These are phyloP conservation scores for Lepidurus packardi DNA, from an alignment of 1,140 invertebrate species.

Conservation along the genomic window DNA sequence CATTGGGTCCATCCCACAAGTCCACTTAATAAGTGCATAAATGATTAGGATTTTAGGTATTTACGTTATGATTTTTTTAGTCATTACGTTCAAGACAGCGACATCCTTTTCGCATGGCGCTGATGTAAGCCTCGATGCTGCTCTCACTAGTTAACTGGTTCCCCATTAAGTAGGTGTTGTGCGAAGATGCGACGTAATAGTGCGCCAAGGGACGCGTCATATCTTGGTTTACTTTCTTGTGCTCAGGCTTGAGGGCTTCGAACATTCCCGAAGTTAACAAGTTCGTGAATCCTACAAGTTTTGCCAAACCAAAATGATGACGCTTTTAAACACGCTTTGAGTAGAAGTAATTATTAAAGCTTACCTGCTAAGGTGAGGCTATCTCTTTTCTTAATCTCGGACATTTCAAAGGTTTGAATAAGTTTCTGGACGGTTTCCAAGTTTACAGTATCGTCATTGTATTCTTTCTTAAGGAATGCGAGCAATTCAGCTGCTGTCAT, in stretches of 20 bases:
- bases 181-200: slow-evolving; percentile 61
- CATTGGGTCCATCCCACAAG: slow-evolving; percentile 55
- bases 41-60: not conserved
- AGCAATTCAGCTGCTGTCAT: slow-evolving; percentile 37
- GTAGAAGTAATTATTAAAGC: not conserved
- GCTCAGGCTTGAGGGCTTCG: slow-evolving; percentile 44
- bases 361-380: not conserved
- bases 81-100: slow-evolving; percentile 50
- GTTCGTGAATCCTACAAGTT: slow-evolving; percentile 44
- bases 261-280: slow-evolving; percentile 45
- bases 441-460: slow-evolving; percentile 40
- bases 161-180: slow-evolving; percentile 58
- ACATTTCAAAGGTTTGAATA: slow-evolving; percentile 45
- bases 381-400: slow-evolving; percentile 35
- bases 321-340: not conserved
- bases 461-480: slow-evolving; percentile 40
- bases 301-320: not conserved
- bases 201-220: slow-evolving; percentile 57
- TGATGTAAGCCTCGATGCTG: slow-evolving; percentile 53
- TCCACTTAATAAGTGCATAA: slow-evolving; percentile 46
- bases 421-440: slow-evolving; percentile 41
- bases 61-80: slow-evolving; percentile 20
- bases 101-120: slow-evolving; percentile 48
- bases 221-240: slow-evolving; percentile 51
- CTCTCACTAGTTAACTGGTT: slow-evolving; percentile 53